Evolutionary conservation across 2,888 invertebrate species (phyloP), one percentile per base, ranked within the genome.

Genomic region (Campoletis raptor): DNA sequence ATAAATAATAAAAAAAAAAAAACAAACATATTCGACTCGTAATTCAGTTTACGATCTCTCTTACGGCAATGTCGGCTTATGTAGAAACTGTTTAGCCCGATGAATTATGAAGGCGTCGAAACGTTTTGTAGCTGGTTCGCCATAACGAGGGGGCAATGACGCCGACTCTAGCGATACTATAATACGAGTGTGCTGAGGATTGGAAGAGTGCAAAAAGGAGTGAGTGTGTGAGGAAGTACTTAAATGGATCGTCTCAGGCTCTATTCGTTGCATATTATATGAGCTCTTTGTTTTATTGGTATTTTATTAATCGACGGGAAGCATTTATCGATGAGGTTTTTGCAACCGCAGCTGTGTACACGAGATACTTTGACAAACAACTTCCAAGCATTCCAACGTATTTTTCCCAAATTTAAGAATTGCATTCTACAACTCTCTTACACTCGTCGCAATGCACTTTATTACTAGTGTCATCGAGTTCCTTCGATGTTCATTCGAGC

Each of bases 301-400:
- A 89, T 91, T 92, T 92, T 89, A 91, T 91, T 92, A 92, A 91
- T 91, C 89, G 89, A 90, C 85, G 89, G 88, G 86, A 90, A 86
- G 88, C 85, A 88, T 89, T 89, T 91, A 90, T 91, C 88, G 91
- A 90, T 86, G 88, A 88, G 89, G 87, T 87, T 89, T 42, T 3
- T 30, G 64, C 61, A 15, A 61, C 67, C n/a, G 83, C 79, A 69
- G 79, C 79, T 69, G 79, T 40, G n/a, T 40, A 66, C n/a, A 40
- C 9, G 67, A 57, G 30, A 79, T 52, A 52, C 54, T 40, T 37
- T 36, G 10, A 40, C 66, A 57, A 66, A 54, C 61, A 52, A 18
- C 57, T 24, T 45, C 21, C 24, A 66, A 64, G 52, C 70, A 78
- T 67, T 66, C 73, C 73, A n/a, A 45, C 37, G 24, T 24, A 54